Evolutionary conservation across 2,797 vertebrate genomes (phyloP), one percentile per base, ranked within the genome.

Genomic region (Trachurus trachurus): DNA sequence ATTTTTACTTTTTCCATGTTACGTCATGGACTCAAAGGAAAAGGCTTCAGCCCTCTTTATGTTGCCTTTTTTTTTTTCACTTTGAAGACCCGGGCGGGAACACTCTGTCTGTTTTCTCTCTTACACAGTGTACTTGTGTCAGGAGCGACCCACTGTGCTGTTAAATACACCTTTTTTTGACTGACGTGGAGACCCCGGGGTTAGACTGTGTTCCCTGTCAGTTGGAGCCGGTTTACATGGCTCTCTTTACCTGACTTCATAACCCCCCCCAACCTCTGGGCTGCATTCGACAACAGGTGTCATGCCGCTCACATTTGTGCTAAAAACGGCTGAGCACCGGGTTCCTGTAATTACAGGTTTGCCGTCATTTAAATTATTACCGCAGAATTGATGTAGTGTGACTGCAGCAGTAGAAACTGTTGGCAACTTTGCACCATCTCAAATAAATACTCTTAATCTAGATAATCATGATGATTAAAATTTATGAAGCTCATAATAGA

Each of bases 21-120:
- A 59, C 52, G 17, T 76, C 7, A 7, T 80, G 37, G 71, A 59
- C 60, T 22, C 67, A 3, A 49, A 63, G 74, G 69, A 71, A 74
- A 87, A 80, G 80, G 34, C 81, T 86, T 82, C 72, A 63, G 45
- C 69, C 19, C 37, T 40, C 47, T 90, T 86, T 69, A 71, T 85
- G 52, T 53, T 16, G 2, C 37, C 16, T n/a, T n/a, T n/a, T n/a
- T 45, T 68, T 59, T 49, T 31, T 47, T 39, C 22, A 53, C 49
- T 52, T 77, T 68, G n/a, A 70, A 69, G 42, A 76, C 67, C 58
- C 57, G n/a, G n/a, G n/a, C n/a, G 39, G 53, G 47, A 53, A 6
- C 85, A 72, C 39, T 22, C 31, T n/a, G 56, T 6, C 10, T 47
- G 31, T 16, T 71, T 69, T 47, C 59, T 83, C 60, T 74, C 69